Conservation (phyloP, 37 sponge, comb jelly and placozoan genomes). For the Tethya wilhelma region DNA sequence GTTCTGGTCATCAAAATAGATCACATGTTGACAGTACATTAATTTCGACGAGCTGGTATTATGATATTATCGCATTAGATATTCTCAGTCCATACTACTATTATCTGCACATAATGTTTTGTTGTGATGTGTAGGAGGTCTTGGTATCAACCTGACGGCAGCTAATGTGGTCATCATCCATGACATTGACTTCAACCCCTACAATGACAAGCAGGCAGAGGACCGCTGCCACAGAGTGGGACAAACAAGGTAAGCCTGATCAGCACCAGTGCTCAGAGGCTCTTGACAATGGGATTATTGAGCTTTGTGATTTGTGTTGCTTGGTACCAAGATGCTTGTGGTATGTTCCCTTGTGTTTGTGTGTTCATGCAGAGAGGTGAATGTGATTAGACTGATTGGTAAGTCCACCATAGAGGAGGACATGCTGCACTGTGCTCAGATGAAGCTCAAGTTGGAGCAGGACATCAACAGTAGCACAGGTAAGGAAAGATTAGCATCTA, state of each 20-base stretch:
- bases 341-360: neutral
- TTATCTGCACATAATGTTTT: neutral
- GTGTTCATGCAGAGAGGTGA: slow-evolving; percentile 34
- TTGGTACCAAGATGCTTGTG: neutral
- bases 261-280: neutral
- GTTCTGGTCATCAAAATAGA: no score
- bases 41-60: no score
- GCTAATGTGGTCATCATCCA: slow-evolving; percentile 69
- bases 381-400: slow-evolving; percentile 40
- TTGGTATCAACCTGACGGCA: slow-evolving; percentile 67
- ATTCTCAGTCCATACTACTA: no score
- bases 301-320: neutral
- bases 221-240: slow-evolving; percentile 74
- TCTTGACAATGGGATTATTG: neutral
- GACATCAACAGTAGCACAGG: slow-evolving; percentile 14
- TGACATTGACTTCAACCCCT: slow-evolving; percentile 74
- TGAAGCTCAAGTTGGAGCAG: slow-evolving; percentile 59
- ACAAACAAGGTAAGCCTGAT: slow-evolving; percentile 47
- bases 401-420: slow-evolving; percentile 57
- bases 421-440: slow-evolving; percentile 39
- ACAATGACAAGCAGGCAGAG: slow-evolving; percentile 74
- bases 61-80: no score
- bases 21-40: no score
- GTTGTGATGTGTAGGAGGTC: slow-evolving; percentile 45
- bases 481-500: neutral